A percentile compares a stretch with the other conserved stretches of the same genome.
Conservation (phyloP, 2,113 vertebrate genomes). For the Podocnemis expansa region DNA sequence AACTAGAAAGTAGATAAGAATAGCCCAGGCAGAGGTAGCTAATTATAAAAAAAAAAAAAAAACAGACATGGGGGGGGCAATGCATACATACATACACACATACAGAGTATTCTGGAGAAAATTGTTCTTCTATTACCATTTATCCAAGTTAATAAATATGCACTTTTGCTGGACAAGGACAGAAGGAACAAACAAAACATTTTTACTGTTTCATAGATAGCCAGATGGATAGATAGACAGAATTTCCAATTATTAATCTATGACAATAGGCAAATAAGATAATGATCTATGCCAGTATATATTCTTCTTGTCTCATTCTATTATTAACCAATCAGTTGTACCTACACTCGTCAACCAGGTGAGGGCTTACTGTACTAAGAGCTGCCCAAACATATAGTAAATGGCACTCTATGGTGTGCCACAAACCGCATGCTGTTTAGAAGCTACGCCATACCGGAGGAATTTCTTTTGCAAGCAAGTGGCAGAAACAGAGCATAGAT, state of each 20-base stretch:
- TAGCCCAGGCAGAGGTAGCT: neutral
- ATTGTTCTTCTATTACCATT: fast-evolving
- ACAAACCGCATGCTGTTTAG: neutral
- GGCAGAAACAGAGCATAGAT: fast-evolving
- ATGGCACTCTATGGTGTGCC: neutral
- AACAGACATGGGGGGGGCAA: too few species aligned
- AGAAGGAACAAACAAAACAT: neutral
- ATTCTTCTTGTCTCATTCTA: neutral
- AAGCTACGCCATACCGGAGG: neutral
- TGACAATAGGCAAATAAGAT: too few species aligned
- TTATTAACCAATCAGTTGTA: neutral
- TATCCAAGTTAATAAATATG: neutral
- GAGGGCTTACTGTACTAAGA: fast-evolving
- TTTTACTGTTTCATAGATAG: neutral
- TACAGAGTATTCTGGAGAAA: neutral
- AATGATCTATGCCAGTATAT: neutral
- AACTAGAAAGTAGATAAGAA: neutral
- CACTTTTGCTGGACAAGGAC: neutral
- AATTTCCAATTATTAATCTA: neutral
- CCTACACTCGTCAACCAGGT: fast-evolving
- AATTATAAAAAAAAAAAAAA: neutral
- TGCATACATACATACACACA: too few species aligned
- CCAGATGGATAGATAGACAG: neutral
- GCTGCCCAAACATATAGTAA: neutral
- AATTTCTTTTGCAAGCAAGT: neutral